Conservation (phyloP, 2,888 invertebrate genomes). For the Drosophila prolongata region DNA sequence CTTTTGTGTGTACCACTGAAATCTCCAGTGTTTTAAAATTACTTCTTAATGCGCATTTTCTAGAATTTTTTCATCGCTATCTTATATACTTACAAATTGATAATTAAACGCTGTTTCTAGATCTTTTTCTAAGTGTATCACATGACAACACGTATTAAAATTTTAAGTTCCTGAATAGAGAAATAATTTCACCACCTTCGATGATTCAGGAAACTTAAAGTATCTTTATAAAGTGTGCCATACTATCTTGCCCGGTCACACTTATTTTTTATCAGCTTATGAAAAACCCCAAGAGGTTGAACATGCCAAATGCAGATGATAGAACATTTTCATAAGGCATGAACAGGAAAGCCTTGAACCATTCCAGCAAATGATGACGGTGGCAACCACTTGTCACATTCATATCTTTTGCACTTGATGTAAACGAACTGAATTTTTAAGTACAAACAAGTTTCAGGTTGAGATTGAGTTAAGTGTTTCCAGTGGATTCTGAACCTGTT, state of each 20-base stretch:
- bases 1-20: too few species aligned
- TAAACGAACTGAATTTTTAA: slow-evolving; percentile 15
- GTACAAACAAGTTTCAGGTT: slow-evolving; percentile 15
- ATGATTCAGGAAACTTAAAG: slow-evolving; percentile 11
- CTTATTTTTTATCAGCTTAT: slow-evolving; percentile 24
- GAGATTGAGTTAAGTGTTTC: slow-evolving; percentile 13
- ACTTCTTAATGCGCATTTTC: too few species aligned
- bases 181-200: neutral
- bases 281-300: slow-evolving; percentile 8
- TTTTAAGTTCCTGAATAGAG: neutral
- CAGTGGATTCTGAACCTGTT: slow-evolving; percentile 40
- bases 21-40: too few species aligned
- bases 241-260: slow-evolving; percentile 19
- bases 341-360: slow-evolving; percentile 9
- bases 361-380: slow-evolving; percentile 2
- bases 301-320: slow-evolving; percentile 24
- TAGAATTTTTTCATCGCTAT: too few species aligned
- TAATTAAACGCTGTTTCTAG: too few species aligned
- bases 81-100: too few species aligned
- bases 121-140: neutral
- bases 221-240: slow-evolving; percentile 1
- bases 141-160: neutral
- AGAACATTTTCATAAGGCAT: slow-evolving; percentile 32
- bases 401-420: slow-evolving; percentile 32
- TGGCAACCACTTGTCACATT: slow-evolving; percentile 28